Evolutionary conservation across 2,888 invertebrate genomes (phyloP), one percentile per base, ranked within the genome.

Genomic region (Lepidocyrtinus sp.): DNA sequence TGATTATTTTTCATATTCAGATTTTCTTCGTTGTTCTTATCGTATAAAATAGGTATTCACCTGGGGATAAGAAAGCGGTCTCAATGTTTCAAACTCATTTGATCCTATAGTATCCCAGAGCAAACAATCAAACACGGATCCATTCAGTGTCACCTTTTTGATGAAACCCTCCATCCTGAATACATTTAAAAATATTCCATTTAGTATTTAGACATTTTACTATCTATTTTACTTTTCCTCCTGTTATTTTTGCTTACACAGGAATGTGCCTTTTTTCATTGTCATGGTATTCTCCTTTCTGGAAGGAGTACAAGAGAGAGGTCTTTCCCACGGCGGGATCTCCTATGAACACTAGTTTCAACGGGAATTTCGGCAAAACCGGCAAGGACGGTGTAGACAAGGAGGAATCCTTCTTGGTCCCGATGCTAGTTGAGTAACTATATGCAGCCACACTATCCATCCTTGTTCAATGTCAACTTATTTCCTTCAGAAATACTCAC

Each of bases 261-360:
- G 96, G 96, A 17, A 82, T 81, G 50, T 76, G 77, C 22, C 74
- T 74, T 82, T 96, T 93, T 88, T 96, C 96, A 90, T 95, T 95
- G 87, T 92, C 91, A 22, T 96, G 96, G 89, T 96, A 96, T 88
- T 92, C 91, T 86, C 94, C 93, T 87, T 92, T 92, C 71, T 95
- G 95, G 89, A 95, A 96, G 70, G 95, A 94, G 89, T 96, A 94
- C 84, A 96, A 92, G 88, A 96, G 90, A 88, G 96, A 96, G 19
- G 96, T 96, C 91, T 96, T 96, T 75, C 96, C 96, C 50, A 96
- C 96, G 91, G 95, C 94, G 86, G 96, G 96, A 89, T 96, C 96
- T 68, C 96, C 96, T 67, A 96, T 95, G 82, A 94, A 94, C 81
- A 95, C 95, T 87, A 96, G 93, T 91, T 95, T 95, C 87, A 95